Percentiles rank a stretch among this genome's conserved stretches.
Evolutionary conservation across 2,113 vertebrate species (phyloP).

Genomic region (Chaetorhynchus papuensis): DNA sequence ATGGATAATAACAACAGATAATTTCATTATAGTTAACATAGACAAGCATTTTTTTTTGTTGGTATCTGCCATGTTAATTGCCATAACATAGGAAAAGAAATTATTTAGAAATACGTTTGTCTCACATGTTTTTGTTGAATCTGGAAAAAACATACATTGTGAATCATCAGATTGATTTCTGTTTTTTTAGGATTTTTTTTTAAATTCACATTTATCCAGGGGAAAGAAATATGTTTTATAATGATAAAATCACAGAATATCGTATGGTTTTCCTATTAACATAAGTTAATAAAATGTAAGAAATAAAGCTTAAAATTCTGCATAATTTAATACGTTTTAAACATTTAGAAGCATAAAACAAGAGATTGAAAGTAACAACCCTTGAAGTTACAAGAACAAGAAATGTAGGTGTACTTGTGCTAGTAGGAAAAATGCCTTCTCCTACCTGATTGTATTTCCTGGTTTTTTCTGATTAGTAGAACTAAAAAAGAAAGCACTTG

Average conservation of each 20-base stretch:
- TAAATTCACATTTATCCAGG: background rate
- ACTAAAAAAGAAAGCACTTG: background rate
- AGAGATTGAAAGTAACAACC: background rate
- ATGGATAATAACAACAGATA: slow-evolving; percentile 21
- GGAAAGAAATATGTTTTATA: background rate
- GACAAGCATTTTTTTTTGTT: background rate
- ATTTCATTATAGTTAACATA: background rate
- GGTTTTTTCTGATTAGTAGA: background rate
- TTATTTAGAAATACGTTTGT: background rate
- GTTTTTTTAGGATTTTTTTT: background rate
- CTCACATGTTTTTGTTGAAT: background rate
- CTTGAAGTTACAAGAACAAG: background rate
- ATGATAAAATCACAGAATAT: background rate
- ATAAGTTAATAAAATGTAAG: background rate
- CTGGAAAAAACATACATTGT: background rate
- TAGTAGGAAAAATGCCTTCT: background rate
- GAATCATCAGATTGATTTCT: background rate
- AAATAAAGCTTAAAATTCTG: background rate
- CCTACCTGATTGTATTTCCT: background rate
- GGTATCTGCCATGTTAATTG: background rate
- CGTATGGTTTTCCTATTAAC: background rate
- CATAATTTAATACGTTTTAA: background rate
- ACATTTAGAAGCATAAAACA: background rate
- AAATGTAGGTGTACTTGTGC: background rate
- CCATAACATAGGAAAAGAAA: background rate